Percentiles rank a stretch among this genome's conserved stretches.
These are phyloP conservation scores for Catostomus latipinnis DNA, from an alignment of 2,797 vertebrate species.

Conservation along the genomic window DNA sequence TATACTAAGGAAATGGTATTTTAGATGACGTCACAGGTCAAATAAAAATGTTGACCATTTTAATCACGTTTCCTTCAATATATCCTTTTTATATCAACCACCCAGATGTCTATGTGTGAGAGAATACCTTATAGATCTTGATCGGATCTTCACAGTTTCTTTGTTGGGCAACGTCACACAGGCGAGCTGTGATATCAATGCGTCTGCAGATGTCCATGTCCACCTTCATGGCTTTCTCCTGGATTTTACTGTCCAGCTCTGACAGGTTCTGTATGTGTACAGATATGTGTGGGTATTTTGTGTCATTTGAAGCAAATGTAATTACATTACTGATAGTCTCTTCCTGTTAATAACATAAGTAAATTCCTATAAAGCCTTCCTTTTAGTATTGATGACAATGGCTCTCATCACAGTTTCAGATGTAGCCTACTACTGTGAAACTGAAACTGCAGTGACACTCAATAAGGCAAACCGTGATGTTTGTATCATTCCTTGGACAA, in stretches of 20 bases:
- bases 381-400: neutral
- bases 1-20: no score
- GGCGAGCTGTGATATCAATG: conserved; percentile 95
- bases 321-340: neutral
- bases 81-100: no score
- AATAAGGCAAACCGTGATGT: conserved; percentile 8
- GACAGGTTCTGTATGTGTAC: conserved; percentile 81
- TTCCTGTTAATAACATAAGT: conserved; percentile 3
- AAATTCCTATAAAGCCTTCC: neutral
- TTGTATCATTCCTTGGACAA: neutral
- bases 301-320: neutral
- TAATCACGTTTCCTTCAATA: no score
- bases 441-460: conserved; percentile 14
- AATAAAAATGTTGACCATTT: no score
- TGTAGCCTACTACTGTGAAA: neutral
- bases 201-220: conserved; percentile 99
- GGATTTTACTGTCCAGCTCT: conserved; percentile 95
- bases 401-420: neutral
- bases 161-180: conserved; percentile 93
- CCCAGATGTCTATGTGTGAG: no score
- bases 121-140: conserved; percentile 75
- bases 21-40: no score
- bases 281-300: neutral
- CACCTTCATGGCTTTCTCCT: conserved; percentile 98
- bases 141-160: conserved; percentile 93